Conservation (phyloP, 2,888 invertebrate genomes). For the Artemia sp. region DNA sequence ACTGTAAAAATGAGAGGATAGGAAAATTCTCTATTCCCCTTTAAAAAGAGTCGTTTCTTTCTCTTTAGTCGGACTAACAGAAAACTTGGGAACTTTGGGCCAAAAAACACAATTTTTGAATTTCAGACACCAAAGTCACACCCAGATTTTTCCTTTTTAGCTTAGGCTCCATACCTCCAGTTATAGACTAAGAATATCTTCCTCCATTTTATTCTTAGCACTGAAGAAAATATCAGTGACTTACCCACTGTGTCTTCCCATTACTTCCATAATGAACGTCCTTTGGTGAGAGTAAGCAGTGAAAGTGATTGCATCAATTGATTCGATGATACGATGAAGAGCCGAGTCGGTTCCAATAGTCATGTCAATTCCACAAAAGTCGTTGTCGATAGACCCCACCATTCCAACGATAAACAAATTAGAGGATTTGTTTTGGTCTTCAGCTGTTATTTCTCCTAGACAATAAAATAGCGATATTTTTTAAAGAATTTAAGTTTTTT, state of each 20-base stretch:
- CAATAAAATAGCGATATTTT: background rate
- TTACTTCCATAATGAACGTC: slow-evolving; percentile 98
- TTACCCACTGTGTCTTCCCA: slow-evolving; percentile 99
- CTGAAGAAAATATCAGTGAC: slow-evolving; percentile 30
- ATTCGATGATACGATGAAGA: slow-evolving; percentile 91
- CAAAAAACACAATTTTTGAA: no score
- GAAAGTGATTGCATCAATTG: slow-evolving; percentile 91
- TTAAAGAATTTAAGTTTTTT: no score
- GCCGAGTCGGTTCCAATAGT: slow-evolving; percentile 98
- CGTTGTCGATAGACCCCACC: slow-evolving; percentile 99
- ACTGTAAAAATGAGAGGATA: no score
- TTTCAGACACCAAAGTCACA: no score
- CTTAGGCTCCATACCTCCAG: no score
- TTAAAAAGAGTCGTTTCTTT: no score
- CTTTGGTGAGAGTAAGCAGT: slow-evolving; percentile 98
- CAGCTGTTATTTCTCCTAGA: slow-evolving; percentile 47
- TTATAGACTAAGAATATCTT: no score
- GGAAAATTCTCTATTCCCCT: no score
- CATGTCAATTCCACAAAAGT: slow-evolving; percentile 99
- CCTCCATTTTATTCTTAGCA: no score
- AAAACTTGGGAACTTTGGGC: no score
- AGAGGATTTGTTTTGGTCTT: slow-evolving; percentile 53
- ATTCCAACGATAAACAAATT: slow-evolving; percentile 83
- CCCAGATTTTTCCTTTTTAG: no score
- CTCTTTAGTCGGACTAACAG: no score